Base-by-base conservation (phyloP, 1,140 invertebrate genomes). In the Teleopsis dalmanni region DNA sequence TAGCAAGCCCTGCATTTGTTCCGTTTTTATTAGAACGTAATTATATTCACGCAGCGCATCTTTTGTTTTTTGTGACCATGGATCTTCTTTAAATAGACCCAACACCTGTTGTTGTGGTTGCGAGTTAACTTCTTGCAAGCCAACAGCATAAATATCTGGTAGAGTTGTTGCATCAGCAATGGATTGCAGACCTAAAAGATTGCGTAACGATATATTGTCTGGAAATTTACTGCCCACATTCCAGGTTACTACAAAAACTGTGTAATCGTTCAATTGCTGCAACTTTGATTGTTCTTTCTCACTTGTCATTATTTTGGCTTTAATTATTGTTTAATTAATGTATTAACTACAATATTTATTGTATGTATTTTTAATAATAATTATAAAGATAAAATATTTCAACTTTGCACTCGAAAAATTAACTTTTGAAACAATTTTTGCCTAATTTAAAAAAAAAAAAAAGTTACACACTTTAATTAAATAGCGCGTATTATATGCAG, bases 71-170 rank as follows among this genome's bases (percentile, higher is more conserved):
- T 80, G 79, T 16, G 87, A 88, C 90, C 90, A 94, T 5, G 86
- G 81, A 73, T 92, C 88, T 56, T 86, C 82, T 68, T 88, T 87
- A 27, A 94, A 65, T 13, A 84, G 76, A 53, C 91, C 86, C 62
- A 87, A 74, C 18, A 93, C 62, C 60, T 90, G 81, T 70, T 91
- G 87, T 59, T 89, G 85, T 7, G 88, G 88, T 57, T 90, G 86
- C 3, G 87, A 83, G 66, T 89, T 92, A 1, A 94, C 84, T 76
- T 95, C 91, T 76, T 95, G 90, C 47, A 93, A 75, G 80, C 85
- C 86, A 59, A 93, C 75, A 16, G 88, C 77, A 73, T 85, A 93
- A 48, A 93, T 80, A 72, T 93, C 88, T 26, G 88, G 85, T 55
- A 86, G 56, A 40, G 72, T 54, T 64, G 78, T 76, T 34, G 77